Percentiles rank a stretch among this genome's conserved stretches.
phyloP scores from a whole-genome alignment of 2,888 invertebrate genomes.

The Hemicrepidius hirtus region DNA sequence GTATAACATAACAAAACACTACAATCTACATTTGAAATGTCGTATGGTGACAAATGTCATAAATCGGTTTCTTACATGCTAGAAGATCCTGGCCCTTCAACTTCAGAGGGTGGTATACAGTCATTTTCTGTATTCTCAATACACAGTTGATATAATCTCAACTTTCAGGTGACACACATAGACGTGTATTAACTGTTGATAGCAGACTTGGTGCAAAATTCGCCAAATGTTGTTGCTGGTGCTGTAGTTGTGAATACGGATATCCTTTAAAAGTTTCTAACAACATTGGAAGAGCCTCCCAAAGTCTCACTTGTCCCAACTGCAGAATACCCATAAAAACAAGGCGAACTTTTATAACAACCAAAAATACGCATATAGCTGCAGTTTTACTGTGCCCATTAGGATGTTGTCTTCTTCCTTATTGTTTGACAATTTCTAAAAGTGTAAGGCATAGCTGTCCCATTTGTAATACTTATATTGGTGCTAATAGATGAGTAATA shows the following conservation, averaged over 20 bases:
- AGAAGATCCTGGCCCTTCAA: not conserved
- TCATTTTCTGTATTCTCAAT: too few relatives aligned
- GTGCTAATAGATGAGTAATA: conserved; percentile 28
- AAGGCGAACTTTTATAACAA: conserved; percentile 49
- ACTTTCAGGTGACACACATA: not conserved
- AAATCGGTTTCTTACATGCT: not conserved
- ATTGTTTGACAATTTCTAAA: conserved; percentile 44
- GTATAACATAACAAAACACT: too few relatives aligned
- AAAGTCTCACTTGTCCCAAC: conserved; percentile 53
- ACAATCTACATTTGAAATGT: too few relatives aligned
- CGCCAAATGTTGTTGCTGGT: conserved; percentile 15
- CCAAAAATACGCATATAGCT: conserved; percentile 44
- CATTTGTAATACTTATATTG: conserved; percentile 49
- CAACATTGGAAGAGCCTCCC: conserved; percentile 4
- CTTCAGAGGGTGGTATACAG: too few relatives aligned
- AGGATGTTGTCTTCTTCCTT: conserved; percentile 54
- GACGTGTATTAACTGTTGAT: not conserved
- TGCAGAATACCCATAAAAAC: conserved; percentile 54
- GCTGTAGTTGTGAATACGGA: conserved; percentile 21
- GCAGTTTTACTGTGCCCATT: conserved; percentile 44
- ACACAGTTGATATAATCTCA: not conserved
- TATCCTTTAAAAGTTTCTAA: not conserved
- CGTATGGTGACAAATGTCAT: too few relatives aligned
- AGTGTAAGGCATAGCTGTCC: conserved; percentile 50
- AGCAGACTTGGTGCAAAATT: not conserved